Evolutionary conservation across 1,140 invertebrate species (phyloP).

Genomic region (Stegodyphus mimosarum): DNA sequence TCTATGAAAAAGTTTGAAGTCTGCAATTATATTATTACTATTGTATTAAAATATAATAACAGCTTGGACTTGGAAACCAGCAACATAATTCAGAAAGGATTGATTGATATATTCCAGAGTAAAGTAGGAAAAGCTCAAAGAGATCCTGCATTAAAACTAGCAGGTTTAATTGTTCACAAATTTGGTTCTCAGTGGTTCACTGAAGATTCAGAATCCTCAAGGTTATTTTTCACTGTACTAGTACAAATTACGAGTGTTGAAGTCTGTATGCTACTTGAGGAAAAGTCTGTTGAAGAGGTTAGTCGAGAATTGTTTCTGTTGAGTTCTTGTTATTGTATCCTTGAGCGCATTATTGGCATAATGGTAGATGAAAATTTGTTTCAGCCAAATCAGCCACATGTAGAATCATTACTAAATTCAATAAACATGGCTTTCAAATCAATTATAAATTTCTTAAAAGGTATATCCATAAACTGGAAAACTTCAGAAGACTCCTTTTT

Average conservation of each 20-base stretch:
- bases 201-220: constrained; percentile 56
- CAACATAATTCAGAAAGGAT: constrained; percentile 76
- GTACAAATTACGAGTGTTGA: constrained; percentile 90
- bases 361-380: constrained; percentile 81
- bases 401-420: constrained; percentile 88
- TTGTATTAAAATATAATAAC: constrained; percentile 78
- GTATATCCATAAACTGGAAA: constrained; percentile 69
- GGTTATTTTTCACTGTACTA: constrained; percentile 81
- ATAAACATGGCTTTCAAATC: constrained; percentile 89
- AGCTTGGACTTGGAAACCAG: constrained; percentile 72
- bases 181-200: constrained; percentile 73
- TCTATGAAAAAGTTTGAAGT: constrained; percentile 89
- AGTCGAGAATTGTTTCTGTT: constrained; percentile 76
- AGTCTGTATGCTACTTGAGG: constrained; percentile 91
- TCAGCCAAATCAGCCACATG: constrained; percentile 88
- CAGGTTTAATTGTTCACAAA: constrained; percentile 81
- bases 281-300: constrained; percentile 80
- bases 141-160: constrained; percentile 85
- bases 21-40: constrained; percentile 78
- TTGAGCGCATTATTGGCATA: constrained; percentile 84
- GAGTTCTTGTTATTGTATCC: constrained; percentile 83
- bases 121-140: constrained; percentile 88
- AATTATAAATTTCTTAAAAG: constrained; percentile 79
- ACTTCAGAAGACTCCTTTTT: constrained; percentile 50
- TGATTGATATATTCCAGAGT: constrained; percentile 81